A percentile compares a stretch with the other conserved stretches of the same genome.
Conservation (phyloP, 2,888 invertebrate genomes). For the Harpalus rubripes region DNA sequence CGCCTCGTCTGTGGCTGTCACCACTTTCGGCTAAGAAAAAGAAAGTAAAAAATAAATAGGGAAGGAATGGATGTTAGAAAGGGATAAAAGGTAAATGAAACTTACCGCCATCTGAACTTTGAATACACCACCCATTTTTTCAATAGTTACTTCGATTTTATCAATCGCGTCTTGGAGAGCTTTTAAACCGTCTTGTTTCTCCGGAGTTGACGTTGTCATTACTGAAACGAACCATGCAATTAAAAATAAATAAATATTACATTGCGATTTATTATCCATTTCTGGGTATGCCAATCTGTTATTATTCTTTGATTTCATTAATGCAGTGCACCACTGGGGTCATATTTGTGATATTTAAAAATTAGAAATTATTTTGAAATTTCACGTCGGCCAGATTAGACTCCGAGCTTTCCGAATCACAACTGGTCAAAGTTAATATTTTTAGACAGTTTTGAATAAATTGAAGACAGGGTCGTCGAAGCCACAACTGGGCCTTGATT, state of each 20-base stretch:
- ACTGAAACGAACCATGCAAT: constrained; percentile 79
- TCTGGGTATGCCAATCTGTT: too few relatives aligned
- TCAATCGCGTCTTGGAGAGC: constrained; percentile 94
- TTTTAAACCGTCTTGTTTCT: constrained; percentile 95
- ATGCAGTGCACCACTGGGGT: too few relatives aligned
- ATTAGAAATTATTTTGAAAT: too few relatives aligned
- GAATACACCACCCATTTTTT: constrained; percentile 92
- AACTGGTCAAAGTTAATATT: too few relatives aligned
- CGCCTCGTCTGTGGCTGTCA: constrained; percentile 98
- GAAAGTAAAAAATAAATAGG: constrained; percentile 69
- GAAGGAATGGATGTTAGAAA: constrained; percentile 50
- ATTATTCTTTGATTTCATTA: background rate
- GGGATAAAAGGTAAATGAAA: constrained; percentile 68
- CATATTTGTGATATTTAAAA: too few relatives aligned
- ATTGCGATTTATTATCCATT: background rate
- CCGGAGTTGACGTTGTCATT: constrained; percentile 98
- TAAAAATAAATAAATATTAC: constrained; percentile 1
- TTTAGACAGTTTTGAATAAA: too few relatives aligned
- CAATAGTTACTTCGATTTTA: constrained; percentile 91
- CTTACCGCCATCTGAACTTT: constrained; percentile 95
- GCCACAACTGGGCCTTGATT: too few relatives aligned
- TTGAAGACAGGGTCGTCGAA: too few relatives aligned
- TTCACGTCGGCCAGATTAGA: too few relatives aligned
- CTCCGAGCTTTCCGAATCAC: too few relatives aligned
- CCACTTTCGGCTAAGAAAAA: constrained; percentile 91